phyloP scores from a whole-genome alignment of 2,113 vertebrate genomes.

The Sinocyclocheilus anophthalmus region DNA sequence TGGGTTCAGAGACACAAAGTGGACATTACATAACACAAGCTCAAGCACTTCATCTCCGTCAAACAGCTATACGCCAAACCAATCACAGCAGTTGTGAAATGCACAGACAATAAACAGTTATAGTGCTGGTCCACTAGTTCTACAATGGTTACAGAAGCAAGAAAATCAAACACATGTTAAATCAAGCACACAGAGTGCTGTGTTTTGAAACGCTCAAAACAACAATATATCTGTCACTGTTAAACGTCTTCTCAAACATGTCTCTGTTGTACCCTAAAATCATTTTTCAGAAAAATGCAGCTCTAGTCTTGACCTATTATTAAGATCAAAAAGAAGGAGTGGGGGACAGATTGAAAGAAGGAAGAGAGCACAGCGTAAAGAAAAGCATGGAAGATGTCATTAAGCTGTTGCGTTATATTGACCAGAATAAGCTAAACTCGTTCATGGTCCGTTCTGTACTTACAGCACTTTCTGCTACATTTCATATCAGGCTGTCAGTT shows the following conservation, averaged over 20 bases:
- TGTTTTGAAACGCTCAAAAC: background rate
- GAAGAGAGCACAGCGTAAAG: background rate
- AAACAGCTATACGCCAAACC: constrained; percentile 21
- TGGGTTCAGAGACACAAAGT: constrained; percentile 53
- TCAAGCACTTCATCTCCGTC: constrained; percentile 30
- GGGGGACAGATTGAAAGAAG: background rate
- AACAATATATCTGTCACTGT: background rate
- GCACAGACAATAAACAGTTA: constrained; percentile 30
- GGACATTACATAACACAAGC: constrained; percentile 42
- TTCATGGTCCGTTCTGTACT: background rate
- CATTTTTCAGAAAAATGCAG: constrained; percentile 6
- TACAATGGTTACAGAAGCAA: constrained; percentile 22
- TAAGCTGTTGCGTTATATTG: background rate
- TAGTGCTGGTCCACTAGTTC: constrained; percentile 34
- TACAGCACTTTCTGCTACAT: background rate
- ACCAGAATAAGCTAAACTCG: background rate
- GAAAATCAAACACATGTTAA: constrained; percentile 29
- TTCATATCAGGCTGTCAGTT: background rate
- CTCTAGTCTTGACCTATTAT: constrained; percentile 26
- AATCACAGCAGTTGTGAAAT: constrained; percentile 1
- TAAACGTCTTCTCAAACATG: background rate
- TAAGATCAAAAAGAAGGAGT: background rate
- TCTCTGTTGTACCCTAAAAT: background rate
- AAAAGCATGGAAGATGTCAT: constrained; percentile 20
- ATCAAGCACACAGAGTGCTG: constrained; percentile 13